Percentiles rank a stretch among this genome's conserved stretches.
Evolutionary conservation across 2,888 invertebrate species (phyloP).

Genomic region (Parelbella ahira): DNA sequence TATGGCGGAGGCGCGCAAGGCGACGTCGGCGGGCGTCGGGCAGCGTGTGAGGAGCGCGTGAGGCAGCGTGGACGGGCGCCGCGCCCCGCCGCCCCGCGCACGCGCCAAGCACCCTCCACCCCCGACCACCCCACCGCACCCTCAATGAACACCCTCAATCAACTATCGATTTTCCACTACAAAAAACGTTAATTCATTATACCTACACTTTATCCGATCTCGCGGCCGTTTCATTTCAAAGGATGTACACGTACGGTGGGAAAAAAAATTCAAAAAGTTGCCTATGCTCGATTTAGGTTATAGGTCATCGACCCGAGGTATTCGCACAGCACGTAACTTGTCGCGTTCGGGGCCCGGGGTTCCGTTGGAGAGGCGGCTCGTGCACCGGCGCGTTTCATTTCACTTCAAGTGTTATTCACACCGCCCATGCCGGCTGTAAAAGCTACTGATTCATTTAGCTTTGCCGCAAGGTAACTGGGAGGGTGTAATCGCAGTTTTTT

Average conservation of each 20-base stretch:
- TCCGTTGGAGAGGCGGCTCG: conserved; percentile 29
- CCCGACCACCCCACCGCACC: conserved; percentile 40
- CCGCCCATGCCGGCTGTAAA: conserved; percentile 27
- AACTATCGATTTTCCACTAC: conserved; percentile 69
- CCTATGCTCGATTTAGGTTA: conserved; percentile 37
- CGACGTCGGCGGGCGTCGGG: conserved; percentile 61
- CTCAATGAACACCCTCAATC: conserved; percentile 74
- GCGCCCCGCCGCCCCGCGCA: conserved; percentile 60
- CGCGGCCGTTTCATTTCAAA: too few relatives aligned
- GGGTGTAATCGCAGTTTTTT: conserved; percentile 13
- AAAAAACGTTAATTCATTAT: conserved; percentile 51
- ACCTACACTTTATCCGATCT: conserved; percentile 28
- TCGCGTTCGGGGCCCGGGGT: conserved; percentile 21
- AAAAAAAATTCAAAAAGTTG: conserved; percentile 25
- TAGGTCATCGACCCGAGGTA: conserved; percentile 38
- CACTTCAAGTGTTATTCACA: conserved; percentile 31
- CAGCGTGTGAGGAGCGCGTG: conserved; percentile 76
- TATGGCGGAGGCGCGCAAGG: conserved; percentile 86
- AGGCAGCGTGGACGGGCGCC: conserved; percentile 58
- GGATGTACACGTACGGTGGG: not conserved
- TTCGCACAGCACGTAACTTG: conserved; percentile 25
- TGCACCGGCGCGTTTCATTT: conserved; percentile 30
- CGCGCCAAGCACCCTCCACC: conserved; percentile 46
- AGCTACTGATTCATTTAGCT: conserved; percentile 28
- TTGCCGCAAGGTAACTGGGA: conserved; percentile 9